These are phyloP conservation scores for Vannuccia rotundouncinata DNA, from an alignment of 2,888 invertebrate species.

Conservation along the genomic window DNA sequence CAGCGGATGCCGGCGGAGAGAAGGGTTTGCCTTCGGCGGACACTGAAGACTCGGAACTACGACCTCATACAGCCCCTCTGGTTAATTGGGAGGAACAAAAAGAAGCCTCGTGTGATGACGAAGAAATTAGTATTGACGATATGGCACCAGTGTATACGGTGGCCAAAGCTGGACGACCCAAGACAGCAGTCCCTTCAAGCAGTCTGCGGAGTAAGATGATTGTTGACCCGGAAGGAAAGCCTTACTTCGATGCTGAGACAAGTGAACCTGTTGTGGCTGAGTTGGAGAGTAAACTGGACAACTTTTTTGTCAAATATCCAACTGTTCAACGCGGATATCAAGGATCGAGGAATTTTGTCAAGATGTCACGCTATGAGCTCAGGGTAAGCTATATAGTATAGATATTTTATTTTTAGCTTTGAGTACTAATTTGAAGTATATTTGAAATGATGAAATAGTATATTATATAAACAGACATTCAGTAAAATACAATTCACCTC, in stretches of 20 bases:
- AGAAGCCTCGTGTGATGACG: background rate
- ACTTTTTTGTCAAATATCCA: background rate
- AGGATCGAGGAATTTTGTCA: background rate
- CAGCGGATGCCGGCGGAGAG: background rate
- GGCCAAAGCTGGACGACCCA: background rate
- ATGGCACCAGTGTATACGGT: background rate
- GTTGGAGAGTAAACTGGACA: constrained; percentile 43
- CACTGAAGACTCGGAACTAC: background rate
- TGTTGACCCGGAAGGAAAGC: background rate
- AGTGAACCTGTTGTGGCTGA: constrained; percentile 46
- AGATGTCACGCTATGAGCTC: constrained; percentile 7
- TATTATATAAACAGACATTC: too few species aligned
- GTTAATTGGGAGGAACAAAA: background rate
- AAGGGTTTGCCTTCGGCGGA: background rate
- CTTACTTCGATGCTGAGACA: constrained; percentile 49
- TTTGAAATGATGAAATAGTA: too few species aligned
- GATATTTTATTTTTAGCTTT: too few species aligned
- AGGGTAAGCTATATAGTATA: too few species aligned
- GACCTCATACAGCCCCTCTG: background rate
- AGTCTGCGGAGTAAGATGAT: background rate
- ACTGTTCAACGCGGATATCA: background rate
- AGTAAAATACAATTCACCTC: too few species aligned
- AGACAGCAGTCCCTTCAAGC: background rate
- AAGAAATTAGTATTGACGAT: background rate
- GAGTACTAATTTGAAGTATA: too few species aligned